Conservation (phyloP, 2,888 invertebrate species). For the Clistopyga incitator region DNA sequence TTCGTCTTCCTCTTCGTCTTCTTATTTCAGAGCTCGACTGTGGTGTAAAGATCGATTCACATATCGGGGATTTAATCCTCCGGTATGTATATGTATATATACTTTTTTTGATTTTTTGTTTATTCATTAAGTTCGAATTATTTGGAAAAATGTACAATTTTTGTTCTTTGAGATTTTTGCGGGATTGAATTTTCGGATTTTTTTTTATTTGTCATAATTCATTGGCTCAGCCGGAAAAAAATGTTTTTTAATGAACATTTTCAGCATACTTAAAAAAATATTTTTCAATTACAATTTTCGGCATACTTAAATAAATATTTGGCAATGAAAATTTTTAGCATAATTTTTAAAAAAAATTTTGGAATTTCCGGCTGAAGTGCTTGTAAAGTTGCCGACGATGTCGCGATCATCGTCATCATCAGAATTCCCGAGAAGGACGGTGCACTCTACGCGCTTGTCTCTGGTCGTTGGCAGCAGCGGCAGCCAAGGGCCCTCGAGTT, state of each 20-base stretch:
- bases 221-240: too few relatives aligned
- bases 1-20: constrained; percentile 26
- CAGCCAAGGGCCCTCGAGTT: constrained; percentile 26
- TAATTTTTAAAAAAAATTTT: too few relatives aligned
- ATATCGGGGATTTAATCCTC: constrained; percentile 17
- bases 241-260: too few relatives aligned
- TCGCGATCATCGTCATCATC: neutral
- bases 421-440: constrained; percentile 17
- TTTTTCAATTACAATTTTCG: too few relatives aligned
- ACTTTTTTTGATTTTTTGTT: neutral
- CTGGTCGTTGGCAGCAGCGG: constrained; percentile 27
- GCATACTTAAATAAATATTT: too few relatives aligned
- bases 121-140: neutral
- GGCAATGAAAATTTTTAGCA: too few relatives aligned
- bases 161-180: too few relatives aligned
- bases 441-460: neutral
- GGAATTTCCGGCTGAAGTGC: neutral
- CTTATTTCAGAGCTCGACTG: neutral
- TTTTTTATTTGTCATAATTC: too few relatives aligned
- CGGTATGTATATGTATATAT: too few relatives aligned
- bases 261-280: too few relatives aligned
- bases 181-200: too few relatives aligned
- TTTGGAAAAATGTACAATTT: too few relatives aligned
- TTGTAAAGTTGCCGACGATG: neutral
- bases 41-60: constrained; percentile 12